Evolutionary conservation across 2,888 invertebrate genomes (phyloP).

Genomic region (Glyphotaelius pellucidus): DNA sequence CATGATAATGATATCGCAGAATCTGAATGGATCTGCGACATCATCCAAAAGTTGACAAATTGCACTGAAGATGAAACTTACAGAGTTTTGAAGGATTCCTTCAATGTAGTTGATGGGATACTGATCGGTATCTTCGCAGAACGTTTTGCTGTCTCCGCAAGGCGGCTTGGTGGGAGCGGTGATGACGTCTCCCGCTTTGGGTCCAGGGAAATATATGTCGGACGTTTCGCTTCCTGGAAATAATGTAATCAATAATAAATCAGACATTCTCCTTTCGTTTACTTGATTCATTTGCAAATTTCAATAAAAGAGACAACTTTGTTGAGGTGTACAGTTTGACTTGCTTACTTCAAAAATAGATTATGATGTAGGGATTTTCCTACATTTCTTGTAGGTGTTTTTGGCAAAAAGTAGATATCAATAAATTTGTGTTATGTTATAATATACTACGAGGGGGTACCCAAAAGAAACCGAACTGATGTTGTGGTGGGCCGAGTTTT

Average conservation of each 20-base stretch:
- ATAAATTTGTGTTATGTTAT: too few relatives aligned
- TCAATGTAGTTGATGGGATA: constrained; percentile 73
- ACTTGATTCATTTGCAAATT: background rate
- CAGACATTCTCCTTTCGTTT: background rate
- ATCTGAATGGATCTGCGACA: background rate
- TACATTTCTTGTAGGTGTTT: too few relatives aligned
- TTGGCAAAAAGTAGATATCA: too few relatives aligned
- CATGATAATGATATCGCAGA: background rate
- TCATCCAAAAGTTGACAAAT: background rate
- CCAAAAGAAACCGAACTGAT: too few relatives aligned
- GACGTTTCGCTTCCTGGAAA: constrained; percentile 34
- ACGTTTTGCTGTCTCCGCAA: constrained; percentile 69
- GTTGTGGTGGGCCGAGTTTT: too few relatives aligned
- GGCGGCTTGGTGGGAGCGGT: background rate
- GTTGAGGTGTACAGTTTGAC: background rate
- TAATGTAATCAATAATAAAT: background rate
- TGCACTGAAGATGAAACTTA: constrained; percentile 26
- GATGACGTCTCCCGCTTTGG: constrained; percentile 36
- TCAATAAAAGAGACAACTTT: background rate
- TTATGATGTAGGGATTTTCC: too few relatives aligned
- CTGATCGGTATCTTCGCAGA: constrained; percentile 73
- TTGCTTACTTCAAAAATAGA: background rate
- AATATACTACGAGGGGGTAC: too few relatives aligned
- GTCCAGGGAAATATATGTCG: constrained; percentile 58
- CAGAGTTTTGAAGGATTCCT: constrained; percentile 67